Evolutionary conservation across 2,113 vertebrate species (phyloP), one percentile per base, ranked within the genome.

Genomic region (Illadopsis cleaveri): DNA sequence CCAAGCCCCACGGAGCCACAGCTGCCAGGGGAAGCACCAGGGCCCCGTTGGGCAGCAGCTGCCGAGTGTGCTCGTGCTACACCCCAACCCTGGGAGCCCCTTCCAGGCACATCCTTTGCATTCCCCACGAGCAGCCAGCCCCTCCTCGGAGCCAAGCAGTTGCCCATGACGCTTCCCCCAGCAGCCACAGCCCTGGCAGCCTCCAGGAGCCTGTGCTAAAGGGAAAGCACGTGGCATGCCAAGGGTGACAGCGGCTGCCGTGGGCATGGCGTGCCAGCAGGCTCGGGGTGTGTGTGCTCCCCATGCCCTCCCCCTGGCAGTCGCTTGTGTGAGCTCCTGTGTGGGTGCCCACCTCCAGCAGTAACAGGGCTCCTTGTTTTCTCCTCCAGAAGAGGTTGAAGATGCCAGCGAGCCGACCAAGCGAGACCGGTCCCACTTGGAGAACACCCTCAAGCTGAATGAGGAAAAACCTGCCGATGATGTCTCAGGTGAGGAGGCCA

Each of bases 361-460:
- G 18, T 95, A 76, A 97, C 66, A 25, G 22, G 2, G 35, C 72
- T 78, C 42, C 60, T 85, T 80, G 56, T 25, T 87, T 84, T 91
- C 93, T 60, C 91, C 94, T 94, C 25, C 97, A 99, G 99, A 99
- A 96, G 98, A 99, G 68, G 96, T 93, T 3, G 98, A 99, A 85
- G 98, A 99, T 56, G 89, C 95, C 89, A 97, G 95, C 47, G 98
- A 98, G 81, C 94, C 97, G 4, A 96, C 95, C 66, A 94, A 98
- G 96, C 98, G 99, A 6, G 99, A 99, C 97, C 98, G 98, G 91
- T 98, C 99, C 96, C 99, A 99, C 97, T 98, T 99, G 10, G 99
- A 99, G 35, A 98, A 96, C 95, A 99, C 99, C 7, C 98, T 99
- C 89, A 98, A 99, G 78, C 98, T 99, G 83, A 98, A 98, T 2